Evolutionary conservation across 2,113 vertebrate genomes (phyloP).

Genomic region (Pluvianellus socialis): DNA sequence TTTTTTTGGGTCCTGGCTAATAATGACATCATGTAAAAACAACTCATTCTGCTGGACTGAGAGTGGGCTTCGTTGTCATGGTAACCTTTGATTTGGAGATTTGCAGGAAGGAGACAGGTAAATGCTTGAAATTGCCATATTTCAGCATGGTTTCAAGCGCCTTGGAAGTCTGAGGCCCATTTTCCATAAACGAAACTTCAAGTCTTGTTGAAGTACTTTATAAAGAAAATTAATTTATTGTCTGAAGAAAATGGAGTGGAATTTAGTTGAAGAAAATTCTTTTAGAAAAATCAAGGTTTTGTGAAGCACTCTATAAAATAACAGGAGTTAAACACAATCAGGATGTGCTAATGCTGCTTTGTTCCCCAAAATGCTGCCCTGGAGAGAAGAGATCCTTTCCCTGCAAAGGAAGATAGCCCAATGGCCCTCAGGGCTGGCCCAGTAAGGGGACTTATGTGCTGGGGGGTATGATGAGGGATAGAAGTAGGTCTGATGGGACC

Average conservation of each 20-base stretch:
- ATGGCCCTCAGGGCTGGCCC: background rate
- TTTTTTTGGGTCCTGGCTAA: slow-evolving; percentile 19
- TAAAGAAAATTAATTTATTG: slow-evolving; percentile 48
- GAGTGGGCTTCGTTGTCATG: slow-evolving; percentile 40
- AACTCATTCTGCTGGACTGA: background rate
- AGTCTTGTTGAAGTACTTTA: slow-evolving; percentile 33
- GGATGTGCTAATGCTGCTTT: background rate
- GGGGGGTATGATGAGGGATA: background rate
- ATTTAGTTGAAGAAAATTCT: background rate
- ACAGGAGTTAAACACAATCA: background rate
- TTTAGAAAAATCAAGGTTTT: background rate
- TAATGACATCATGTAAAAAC: background rate
- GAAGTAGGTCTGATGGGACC: background rate
- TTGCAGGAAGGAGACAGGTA: slow-evolving; percentile 33
- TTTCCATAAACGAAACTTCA: slow-evolving; percentile 41
- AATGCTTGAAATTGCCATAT: slow-evolving; percentile 57
- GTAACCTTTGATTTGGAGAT: slow-evolving; percentile 47
- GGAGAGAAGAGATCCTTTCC: background rate
- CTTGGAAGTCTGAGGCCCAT: background rate
- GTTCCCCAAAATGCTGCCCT: background rate
- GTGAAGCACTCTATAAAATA: background rate
- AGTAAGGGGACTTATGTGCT: background rate
- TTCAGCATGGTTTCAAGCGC: slow-evolving; percentile 40
- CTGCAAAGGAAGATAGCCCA: background rate
- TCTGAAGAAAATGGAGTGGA: background rate